Evolutionary conservation across 2,888 invertebrate genomes (phyloP), one percentile per base, ranked within the genome.

Genomic region (Drosophila macrospina): DNA sequence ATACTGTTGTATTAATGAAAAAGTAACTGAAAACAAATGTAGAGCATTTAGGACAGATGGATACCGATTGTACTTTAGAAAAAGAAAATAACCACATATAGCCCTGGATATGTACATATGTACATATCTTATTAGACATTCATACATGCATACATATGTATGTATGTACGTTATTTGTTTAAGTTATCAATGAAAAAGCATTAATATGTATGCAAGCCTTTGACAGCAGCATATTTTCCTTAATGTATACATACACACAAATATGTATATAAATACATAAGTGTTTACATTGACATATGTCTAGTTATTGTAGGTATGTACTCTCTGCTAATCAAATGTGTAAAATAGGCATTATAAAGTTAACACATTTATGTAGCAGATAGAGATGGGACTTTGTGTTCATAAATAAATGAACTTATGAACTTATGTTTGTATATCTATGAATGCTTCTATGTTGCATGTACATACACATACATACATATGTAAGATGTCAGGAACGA

Each of bases 1-100:
- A 81, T 80, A 74, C 78, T 86, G 80, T 83, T 83, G 84, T 83
- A 86, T 88, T 85, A 86, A 88, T 80, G 88, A 84, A 86, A 85
- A 67, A 74, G 72, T 79, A 80, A 84, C 75, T 78, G 80, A 86
- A 73, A 86, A 72, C 75, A 75, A 77, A 79, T 80, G 71, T 71
- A 67, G 78, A 69, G 69, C 69, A 74, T 77, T 71, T 45, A 66
- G 79, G 47, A 65, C 28, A 42, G 30, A 26, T 34, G 74, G 85
- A 70, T 73, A 70, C 66, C 73, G 87, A 81, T 73, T 85, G 65
- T 78, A 82, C 78, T 82, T 82, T 82, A 81, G 87, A 82, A 78
- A 80, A 86, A 67, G 26, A 42, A 24, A 41, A 13, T 20, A 28
- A 52, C 20, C 44, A 60, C 55, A 42, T 51, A 15, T 51, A 15